Evolutionary conservation across 2,888 invertebrate species (phyloP).

Genomic region (Himalopsyche japonica): DNA sequence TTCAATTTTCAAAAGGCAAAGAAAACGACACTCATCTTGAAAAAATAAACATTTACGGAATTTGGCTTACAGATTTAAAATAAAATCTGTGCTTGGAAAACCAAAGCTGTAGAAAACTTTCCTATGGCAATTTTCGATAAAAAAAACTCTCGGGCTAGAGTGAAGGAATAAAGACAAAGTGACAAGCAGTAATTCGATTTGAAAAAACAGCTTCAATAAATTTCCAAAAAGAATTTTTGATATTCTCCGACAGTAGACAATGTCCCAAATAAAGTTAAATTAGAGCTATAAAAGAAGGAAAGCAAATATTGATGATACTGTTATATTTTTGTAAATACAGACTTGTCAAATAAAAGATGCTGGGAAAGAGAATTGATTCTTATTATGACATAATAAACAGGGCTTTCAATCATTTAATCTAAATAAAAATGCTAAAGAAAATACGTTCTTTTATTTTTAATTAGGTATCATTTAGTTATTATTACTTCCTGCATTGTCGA

Average conservation of each 20-base stretch:
- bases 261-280: neutral
- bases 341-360: neutral
- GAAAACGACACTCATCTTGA: neutral
- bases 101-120: neutral
- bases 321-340: neutral
- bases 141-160: neutral
- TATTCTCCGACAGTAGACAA: neutral
- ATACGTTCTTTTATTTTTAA: neutral
- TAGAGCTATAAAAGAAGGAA: neutral
- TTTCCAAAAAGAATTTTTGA: neutral
- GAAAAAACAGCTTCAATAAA: conserved; percentile 1
- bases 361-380: neutral
- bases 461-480: neutral
- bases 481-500: too few relatives aligned
- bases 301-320: neutral
- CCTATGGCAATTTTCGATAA: neutral
- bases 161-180: neutral
- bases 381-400: neutral
- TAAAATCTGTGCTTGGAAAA: neutral
- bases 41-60: neutral
- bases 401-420: neutral
- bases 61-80: neutral
- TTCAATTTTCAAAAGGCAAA: neutral
- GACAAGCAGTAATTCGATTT: conserved; percentile 1
- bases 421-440: neutral